A percentile compares a stretch with the other conserved stretches of the same genome.
Evolutionary conservation across 2,113 vertebrate genomes (phyloP).

Genomic region (Narcine bancroftii): DNA sequence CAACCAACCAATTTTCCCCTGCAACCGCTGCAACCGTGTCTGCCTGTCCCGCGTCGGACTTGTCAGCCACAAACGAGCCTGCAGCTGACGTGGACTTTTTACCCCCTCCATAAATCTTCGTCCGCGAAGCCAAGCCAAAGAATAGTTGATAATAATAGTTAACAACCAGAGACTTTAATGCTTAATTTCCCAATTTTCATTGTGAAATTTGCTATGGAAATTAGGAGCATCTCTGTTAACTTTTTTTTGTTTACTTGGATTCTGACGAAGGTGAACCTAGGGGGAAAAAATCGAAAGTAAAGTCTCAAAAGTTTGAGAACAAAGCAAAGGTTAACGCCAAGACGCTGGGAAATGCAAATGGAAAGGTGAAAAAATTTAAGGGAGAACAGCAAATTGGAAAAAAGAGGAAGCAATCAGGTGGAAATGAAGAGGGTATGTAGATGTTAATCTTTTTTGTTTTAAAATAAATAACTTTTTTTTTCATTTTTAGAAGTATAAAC

Average conservation of each 20-base stretch:
- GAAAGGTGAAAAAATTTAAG: slow-evolving; percentile 53
- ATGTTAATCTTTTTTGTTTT: not conserved
- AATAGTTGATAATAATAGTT: no score
- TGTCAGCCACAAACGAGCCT: no score
- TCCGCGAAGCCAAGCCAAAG: no score
- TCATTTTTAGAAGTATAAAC: not conserved
- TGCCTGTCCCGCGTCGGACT: no score
- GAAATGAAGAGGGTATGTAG: slow-evolving; percentile 41
- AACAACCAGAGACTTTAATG: not conserved
- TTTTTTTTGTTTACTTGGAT: slow-evolving; percentile 40
- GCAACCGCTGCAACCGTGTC: no score
- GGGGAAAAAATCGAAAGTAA: slow-evolving; percentile 45
- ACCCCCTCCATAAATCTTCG: no score
- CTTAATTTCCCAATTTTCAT: no score
- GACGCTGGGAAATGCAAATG: slow-evolving; percentile 41
- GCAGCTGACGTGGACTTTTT: no score
- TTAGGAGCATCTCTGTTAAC: not conserved
- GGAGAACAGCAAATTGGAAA: slow-evolving; percentile 48
- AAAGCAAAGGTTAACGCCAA: slow-evolving; percentile 44
- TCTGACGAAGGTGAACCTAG: slow-evolving; percentile 43
- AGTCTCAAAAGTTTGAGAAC: slow-evolving; percentile 54
- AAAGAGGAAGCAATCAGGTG: slow-evolving; percentile 52
- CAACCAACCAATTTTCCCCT: no score
- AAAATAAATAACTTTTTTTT: not conserved
- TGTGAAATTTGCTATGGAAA: not conserved